These are phyloP conservation scores for Leptinotarsa lineolata DNA, from an alignment of 1,140 invertebrate genomes.

Conservation along the genomic window DNA sequence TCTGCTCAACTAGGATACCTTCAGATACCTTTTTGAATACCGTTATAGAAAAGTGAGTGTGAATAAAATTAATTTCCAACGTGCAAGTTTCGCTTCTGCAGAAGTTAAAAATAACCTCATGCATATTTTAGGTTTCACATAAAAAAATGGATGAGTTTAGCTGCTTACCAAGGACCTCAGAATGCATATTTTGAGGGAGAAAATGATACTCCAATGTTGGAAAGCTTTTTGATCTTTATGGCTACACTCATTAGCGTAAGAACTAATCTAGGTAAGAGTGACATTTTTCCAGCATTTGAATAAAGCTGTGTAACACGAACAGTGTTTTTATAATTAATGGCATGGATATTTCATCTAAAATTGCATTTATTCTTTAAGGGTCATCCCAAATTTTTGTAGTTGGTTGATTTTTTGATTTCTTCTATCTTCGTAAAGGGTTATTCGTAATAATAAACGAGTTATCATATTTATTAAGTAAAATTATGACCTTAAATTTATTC, in stretches of 20 bases:
- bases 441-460: too few species aligned
- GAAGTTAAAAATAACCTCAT: not conserved
- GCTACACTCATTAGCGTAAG: conserved; percentile 87
- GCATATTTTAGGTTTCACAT: conserved; percentile 73
- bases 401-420: too few species aligned
- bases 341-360: too few species aligned
- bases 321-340: too few species aligned
- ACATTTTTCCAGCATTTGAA: too few species aligned
- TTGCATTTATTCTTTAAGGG: too few species aligned
- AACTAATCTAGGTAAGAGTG: conserved; percentile 79
- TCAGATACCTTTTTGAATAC: conserved; percentile 84
- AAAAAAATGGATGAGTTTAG: conserved; percentile 82
- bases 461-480: too few species aligned
- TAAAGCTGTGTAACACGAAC: too few species aligned
- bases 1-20: conserved; percentile 87
- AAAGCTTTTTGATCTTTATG: conserved; percentile 89
- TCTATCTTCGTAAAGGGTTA: too few species aligned
- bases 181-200: conserved; percentile 70
- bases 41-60: conserved; percentile 81
- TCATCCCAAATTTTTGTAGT: too few species aligned
- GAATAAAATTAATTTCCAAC: conserved; percentile 11
- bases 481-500: too few species aligned
- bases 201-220: conserved; percentile 86
- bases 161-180: conserved; percentile 66
- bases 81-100: conserved; percentile 13